Percentiles rank a stretch among this genome's conserved stretches.
phyloP scores from a whole-genome alignment of 2,113 vertebrate species.

The Edolisoma coerulescens region DNA sequence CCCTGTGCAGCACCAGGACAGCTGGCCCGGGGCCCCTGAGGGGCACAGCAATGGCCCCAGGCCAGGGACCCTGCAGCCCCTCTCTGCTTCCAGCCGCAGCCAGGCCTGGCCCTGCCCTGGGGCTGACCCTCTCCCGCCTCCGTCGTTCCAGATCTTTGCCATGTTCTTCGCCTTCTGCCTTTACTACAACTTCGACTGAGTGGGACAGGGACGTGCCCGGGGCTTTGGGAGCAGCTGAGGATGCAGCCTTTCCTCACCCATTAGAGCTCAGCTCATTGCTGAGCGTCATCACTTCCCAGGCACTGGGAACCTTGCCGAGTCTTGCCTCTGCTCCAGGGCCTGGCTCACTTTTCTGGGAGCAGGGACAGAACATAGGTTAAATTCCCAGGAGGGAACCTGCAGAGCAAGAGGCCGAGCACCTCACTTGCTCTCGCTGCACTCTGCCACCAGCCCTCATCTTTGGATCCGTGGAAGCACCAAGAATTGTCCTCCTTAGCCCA shows the following conservation, averaged over 20 bases:
- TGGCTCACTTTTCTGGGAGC: fast-evolving
- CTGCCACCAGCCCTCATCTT: neutral
- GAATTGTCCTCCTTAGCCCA: neutral
- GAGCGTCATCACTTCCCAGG: fast-evolving
- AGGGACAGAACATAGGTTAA: neutral
- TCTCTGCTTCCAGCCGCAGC: neutral
- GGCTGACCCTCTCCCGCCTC: neutral
- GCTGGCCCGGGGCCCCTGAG: neutral
- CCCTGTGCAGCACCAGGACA: neutral
- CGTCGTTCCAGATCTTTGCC: neutral
- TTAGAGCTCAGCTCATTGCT: neutral
- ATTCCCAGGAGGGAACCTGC: neutral
- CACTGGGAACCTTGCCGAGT: fast-evolving
- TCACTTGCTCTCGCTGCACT: fast-evolving
- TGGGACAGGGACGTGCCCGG: fast-evolving
- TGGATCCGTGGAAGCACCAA: neutral
- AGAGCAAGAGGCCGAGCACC: neutral
- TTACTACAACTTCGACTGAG: constrained; percentile 57
- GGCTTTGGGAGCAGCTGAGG: neutral
- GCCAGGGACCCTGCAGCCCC: neutral
- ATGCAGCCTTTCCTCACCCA: fast-evolving
- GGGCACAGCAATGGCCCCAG: neutral
- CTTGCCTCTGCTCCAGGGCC: neutral
- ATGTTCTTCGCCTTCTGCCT: constrained; percentile 59
- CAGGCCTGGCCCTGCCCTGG: neutral